These are phyloP conservation scores for Reinhardtius hippoglossoides DNA, from an alignment of 2,113 vertebrate species.

Conservation along the genomic window DNA sequence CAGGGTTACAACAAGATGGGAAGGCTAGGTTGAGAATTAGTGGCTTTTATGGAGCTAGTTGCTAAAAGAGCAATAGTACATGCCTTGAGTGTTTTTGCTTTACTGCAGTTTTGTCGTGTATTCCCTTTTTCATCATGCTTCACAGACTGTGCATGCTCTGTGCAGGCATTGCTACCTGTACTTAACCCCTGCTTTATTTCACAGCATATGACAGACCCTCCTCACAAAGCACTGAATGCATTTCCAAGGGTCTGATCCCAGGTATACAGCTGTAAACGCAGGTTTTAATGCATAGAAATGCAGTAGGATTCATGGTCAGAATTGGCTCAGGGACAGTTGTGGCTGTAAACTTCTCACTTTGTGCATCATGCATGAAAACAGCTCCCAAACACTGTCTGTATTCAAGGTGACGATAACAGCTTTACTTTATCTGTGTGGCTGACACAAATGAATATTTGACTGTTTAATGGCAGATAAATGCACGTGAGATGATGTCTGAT, in stretches of 20 bases:
- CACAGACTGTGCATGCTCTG: constrained; percentile 7
- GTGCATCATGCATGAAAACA: neutral
- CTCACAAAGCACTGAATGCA: neutral
- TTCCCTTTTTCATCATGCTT: neutral
- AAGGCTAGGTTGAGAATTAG: constrained; percentile 30
- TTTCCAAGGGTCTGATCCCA: neutral
- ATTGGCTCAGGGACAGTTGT: neutral
- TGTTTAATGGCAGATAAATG: neutral
- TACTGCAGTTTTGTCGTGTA: neutral
- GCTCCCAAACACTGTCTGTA: neutral
- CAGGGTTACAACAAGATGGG: constrained; percentile 17
- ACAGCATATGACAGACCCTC: neutral
- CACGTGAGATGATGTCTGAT: neutral
- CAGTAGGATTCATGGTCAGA: neutral
- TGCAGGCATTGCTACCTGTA: constrained; percentile 2
- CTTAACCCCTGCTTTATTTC: neutral
- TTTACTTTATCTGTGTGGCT: neutral
- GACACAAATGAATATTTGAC: neutral
- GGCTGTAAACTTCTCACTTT: neutral
- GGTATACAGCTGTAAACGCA: neutral
- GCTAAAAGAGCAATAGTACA: neutral
- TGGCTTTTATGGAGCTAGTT: constrained; percentile 17
- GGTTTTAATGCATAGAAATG: neutral
- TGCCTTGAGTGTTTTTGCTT: neutral
- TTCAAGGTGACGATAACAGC: neutral